These are phyloP conservation scores for Ochotona princeps DNA, from an alignment of 2,113 vertebrate species.

Conservation along the genomic window DNA sequence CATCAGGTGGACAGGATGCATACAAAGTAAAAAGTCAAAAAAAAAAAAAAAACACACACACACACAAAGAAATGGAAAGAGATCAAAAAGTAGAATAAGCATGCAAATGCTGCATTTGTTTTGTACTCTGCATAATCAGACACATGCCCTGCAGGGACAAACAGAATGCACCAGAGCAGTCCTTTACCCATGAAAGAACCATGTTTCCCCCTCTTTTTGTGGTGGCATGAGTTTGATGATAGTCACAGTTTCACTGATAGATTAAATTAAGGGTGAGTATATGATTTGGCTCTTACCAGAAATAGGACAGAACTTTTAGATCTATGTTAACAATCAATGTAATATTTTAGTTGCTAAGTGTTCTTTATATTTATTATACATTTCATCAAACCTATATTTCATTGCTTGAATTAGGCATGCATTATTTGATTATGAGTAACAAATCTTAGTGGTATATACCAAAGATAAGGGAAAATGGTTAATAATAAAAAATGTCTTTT, in stretches of 20 bases:
- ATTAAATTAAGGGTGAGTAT: background rate
- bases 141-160: background rate
- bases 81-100: background rate
- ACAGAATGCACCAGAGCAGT: background rate
- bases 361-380: background rate
- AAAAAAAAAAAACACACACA: too few species aligned
- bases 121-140: background rate
- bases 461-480: background rate
- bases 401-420: background rate
- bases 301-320: background rate
- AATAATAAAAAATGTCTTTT: background rate
- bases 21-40: background rate
- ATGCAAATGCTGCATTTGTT: background rate
- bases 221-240: background rate
- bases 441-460: background rate
- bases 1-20: background rate
- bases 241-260: background rate
- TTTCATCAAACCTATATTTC: background rate
- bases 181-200: background rate
- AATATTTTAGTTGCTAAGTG: background rate
- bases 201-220: background rate
- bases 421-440: background rate
- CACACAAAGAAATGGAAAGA: background rate
- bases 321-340: background rate
- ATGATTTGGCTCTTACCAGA: background rate